Base-by-base conservation (phyloP, 2,888 invertebrate genomes). In the Chrysodeixis includens region DNA sequence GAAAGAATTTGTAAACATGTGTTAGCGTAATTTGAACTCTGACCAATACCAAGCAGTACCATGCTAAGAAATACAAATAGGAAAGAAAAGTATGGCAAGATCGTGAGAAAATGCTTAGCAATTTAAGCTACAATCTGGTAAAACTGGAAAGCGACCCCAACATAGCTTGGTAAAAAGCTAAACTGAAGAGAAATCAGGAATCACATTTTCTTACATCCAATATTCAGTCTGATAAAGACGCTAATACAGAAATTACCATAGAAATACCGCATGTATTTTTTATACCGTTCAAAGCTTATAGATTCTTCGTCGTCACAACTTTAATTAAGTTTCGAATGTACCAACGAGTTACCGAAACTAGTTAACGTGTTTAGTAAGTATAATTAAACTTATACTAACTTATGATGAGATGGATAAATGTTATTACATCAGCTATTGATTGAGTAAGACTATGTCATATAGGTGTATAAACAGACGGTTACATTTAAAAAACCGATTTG, bases 271-370 rank as follows among this genome's bases (percentile, higher is more conserved):
- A 4, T 30, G 20, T 56, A 62, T 59, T 74, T 74, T n/a, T 75
- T 71, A 51, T 60, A 14, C 57, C 26, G 66, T 57, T 79, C 67
- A 69, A 59, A 32, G 59, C 16, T 62, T 53, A 79, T 83, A 78
- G 74, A 84, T 83, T 82, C 75, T 78, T 82, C 68, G 54, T 59
- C 71, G 77, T 78, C 77, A 78, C 80, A 90, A 92, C 84, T 91
- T 90, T 89, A 90, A 91, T 92, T 88, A 91, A 88, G 85, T 84
- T 85, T 83, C 79, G 82, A 87, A 87, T 87, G 86, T 87, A 88
- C 84, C 86, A 89, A 91, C 88, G 85, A 91, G 88, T 92, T 91
- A 78, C 86, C 87, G 69, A 90, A 91, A 92, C 90, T 92, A 91
- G 91, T 92, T 91, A 90, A 65, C 83, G 76, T 84, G 84, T 83